phyloP scores from a whole-genome alignment of 2,888 invertebrate genomes.

The Dusona sp. region DNA sequence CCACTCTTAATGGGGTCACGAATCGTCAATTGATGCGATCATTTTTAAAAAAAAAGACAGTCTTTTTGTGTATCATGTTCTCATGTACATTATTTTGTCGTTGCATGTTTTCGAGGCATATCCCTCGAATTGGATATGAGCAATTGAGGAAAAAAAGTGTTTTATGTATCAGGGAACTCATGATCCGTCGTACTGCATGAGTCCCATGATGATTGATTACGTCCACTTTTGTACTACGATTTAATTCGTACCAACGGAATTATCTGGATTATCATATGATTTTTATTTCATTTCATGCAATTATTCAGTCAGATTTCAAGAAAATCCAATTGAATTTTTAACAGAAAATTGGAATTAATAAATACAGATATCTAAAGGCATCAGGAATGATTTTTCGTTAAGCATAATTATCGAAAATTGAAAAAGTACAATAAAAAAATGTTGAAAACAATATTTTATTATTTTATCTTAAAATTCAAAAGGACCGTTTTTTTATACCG shows the following conservation, averaged over 20 bases:
- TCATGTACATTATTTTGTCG: conserved; percentile 47
- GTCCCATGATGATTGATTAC: conserved; percentile 50
- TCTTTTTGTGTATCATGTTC: conserved; percentile 39
- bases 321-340: not conserved
- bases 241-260: conserved; percentile 35
- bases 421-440: not conserved
- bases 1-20: conserved; percentile 25
- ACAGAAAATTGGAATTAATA: not conserved
- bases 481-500: not conserved
- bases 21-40: conserved; percentile 12
- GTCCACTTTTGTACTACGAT: conserved; percentile 53
- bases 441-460: not conserved
- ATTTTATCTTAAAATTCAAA: not conserved
- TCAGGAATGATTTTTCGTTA: not conserved
- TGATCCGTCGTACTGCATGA: conserved; percentile 70
- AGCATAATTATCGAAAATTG: not conserved
- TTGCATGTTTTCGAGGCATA: conserved; percentile 64
- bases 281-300: not conserved
- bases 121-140: conserved; percentile 41
- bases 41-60: not conserved
- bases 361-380: not conserved
- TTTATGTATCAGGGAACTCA: conserved; percentile 63
- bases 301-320: not conserved
- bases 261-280: conserved; percentile 19
- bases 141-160: conserved; percentile 40